These are phyloP conservation scores for Eupeodes corollae DNA, from an alignment of 1,140 invertebrate genomes.

Conservation along the genomic window DNA sequence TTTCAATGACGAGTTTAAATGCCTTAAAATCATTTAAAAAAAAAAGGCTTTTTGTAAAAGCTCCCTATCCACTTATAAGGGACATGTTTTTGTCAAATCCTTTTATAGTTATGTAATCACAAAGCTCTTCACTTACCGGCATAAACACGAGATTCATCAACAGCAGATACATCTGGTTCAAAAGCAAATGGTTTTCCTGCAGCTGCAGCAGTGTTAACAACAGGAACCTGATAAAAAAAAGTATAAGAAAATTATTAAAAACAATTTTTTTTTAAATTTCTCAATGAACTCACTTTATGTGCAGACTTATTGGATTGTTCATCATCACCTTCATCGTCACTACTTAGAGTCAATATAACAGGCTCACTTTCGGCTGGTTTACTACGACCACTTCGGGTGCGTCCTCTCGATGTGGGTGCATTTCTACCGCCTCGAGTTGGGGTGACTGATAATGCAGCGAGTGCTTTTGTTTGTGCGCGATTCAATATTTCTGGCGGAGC, in stretches of 20 bases:
- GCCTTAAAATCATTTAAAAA: too few species aligned
- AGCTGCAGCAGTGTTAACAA: slow-evolving; percentile 4
- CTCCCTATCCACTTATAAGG: too few species aligned
- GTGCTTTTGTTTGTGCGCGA: not conserved
- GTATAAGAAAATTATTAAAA: too few species aligned
- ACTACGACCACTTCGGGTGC: slow-evolving; percentile 19
- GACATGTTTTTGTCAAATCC: too few species aligned
- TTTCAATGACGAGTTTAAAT: too few species aligned
- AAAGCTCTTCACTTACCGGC: slow-evolving; percentile 15
- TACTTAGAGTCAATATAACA: slow-evolving; percentile 51
- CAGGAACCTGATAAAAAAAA: too few species aligned
- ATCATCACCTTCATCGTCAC: slow-evolving; percentile 45
- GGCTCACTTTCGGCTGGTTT: slow-evolving; percentile 44
- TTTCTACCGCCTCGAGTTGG: slow-evolving; percentile 13
- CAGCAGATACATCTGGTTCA: slow-evolving; percentile 20
- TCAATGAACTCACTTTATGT: slow-evolving; percentile 14
- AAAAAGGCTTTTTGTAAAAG: too few species aligned
- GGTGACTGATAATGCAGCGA: slow-evolving; percentile 1
- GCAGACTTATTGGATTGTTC: slow-evolving; percentile 14
- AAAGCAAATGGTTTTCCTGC: slow-evolving; percentile 16
- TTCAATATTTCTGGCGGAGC: slow-evolving; percentile 9
- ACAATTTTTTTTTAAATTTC: too few species aligned
- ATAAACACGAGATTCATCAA: slow-evolving; percentile 26
- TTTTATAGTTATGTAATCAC: too few species aligned
- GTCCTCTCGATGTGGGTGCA: slow-evolving; percentile 20